phyloP scores from a whole-genome alignment of 2,113 vertebrate genomes.

The Hyperopisus bebe region DNA sequence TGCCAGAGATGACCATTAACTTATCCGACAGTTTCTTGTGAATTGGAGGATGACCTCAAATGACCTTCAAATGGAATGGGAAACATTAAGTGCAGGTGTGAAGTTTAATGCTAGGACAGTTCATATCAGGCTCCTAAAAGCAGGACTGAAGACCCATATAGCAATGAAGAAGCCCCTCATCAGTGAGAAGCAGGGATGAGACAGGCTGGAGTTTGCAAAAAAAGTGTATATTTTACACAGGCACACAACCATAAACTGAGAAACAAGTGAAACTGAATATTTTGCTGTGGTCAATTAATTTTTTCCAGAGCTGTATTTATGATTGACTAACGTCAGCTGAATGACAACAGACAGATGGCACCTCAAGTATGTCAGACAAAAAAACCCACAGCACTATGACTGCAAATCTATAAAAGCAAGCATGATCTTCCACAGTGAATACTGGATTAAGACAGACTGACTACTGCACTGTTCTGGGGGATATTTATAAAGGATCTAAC shows the following conservation, averaged over 20 bases:
- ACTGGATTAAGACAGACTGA: background rate
- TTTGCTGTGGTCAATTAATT: background rate
- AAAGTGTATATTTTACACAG: background rate
- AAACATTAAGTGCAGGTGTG: background rate
- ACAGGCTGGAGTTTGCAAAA: background rate
- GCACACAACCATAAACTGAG: background rate
- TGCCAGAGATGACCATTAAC: background rate
- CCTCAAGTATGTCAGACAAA: background rate
- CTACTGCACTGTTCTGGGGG: background rate
- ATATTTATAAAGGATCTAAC: background rate
- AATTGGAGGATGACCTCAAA: background rate
- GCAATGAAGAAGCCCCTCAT: background rate
- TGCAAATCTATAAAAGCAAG: background rate
- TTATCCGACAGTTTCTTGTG: background rate
- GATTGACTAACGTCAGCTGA: background rate
- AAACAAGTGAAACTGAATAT: constrained; percentile 19
- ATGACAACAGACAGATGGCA: too few relatives aligned
- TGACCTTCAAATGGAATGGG: background rate
- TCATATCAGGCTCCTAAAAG: background rate
- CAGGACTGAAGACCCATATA: background rate
- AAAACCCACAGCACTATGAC: background rate
- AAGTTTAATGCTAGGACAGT: background rate
- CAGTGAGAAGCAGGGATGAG: background rate
- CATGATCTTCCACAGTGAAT: background rate
- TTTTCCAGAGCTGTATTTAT: background rate